Conservation (phyloP, 2,888 invertebrate genomes). For the Rhodophaea formosa region DNA sequence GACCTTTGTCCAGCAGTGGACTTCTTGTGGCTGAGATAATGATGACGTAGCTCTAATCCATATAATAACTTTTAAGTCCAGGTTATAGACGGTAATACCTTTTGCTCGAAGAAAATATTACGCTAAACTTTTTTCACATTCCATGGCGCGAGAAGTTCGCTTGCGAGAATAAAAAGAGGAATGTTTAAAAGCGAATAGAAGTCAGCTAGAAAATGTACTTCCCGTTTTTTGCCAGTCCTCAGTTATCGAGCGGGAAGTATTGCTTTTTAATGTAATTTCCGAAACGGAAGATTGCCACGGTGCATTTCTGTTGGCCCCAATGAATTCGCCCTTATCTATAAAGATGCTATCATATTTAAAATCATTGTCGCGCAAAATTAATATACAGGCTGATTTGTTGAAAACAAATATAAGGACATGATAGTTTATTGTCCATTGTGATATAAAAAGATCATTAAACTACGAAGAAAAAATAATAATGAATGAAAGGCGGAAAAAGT, state of each 20-base stretch:
- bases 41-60: too few species aligned
- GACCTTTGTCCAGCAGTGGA: too few species aligned
- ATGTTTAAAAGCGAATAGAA: conserved; percentile 15
- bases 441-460: too few species aligned
- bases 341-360: background rate
- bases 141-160: background rate
- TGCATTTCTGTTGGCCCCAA: background rate
- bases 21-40: too few species aligned
- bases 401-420: too few species aligned
- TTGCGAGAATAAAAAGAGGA: background rate
- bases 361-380: too few species aligned
- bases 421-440: too few species aligned
- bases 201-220: conserved; percentile 41
- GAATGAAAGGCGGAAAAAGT: too few species aligned
- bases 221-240: conserved; percentile 54
- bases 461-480: too few species aligned
- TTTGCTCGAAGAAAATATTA: background rate
- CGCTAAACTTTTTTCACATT: background rate
- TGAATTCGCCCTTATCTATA: background rate
- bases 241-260: conserved; percentile 67
- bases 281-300: conserved; percentile 59
- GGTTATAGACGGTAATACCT: too few species aligned
- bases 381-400: too few species aligned
- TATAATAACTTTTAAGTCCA: too few species aligned
- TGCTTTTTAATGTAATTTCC: conserved; percentile 78